Percentiles rank a stretch among this genome's conserved stretches.
Conservation (phyloP, 2,888 invertebrate species). For the Dicyrtoma fusca region DNA sequence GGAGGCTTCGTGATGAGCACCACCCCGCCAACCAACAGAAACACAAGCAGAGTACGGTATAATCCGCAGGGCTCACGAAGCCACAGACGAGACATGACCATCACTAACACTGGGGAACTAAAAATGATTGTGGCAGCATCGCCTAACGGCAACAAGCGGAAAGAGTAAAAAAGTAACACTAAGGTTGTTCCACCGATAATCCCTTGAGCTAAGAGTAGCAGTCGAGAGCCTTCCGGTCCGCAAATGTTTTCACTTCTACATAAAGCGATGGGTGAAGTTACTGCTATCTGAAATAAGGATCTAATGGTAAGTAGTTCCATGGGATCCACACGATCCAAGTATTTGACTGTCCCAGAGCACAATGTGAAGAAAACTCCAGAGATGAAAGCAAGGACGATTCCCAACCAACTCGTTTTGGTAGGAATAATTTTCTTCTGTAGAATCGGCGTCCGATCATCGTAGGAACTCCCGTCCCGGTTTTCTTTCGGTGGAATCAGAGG, state of each 20-base stretch:
- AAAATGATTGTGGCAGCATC: conserved; percentile 64
- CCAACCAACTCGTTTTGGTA: conserved; percentile 57
- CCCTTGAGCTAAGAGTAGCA: conserved; percentile 60
- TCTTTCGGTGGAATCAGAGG: conserved; percentile 39
- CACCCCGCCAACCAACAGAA: conserved; percentile 61
- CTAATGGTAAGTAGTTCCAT: conserved; percentile 62
- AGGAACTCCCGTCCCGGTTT: conserved; percentile 26
- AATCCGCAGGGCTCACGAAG: conserved; percentile 62
- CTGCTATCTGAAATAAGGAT: conserved; percentile 57
- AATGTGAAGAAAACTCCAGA: conserved; percentile 63
- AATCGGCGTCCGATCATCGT: conserved; percentile 48
- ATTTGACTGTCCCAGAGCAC: conserved; percentile 62
- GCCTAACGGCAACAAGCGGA: conserved; percentile 62
- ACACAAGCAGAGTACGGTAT: conserved; percentile 61
- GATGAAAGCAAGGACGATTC: conserved; percentile 61
- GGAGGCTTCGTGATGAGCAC: conserved; percentile 62
- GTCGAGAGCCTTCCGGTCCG: conserved; percentile 60
- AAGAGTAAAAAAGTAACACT: conserved; percentile 62
- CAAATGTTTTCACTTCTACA: conserved; percentile 58
- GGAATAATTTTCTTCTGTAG: conserved; percentile 51
- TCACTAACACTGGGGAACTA: conserved; percentile 62
- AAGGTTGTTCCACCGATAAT: conserved; percentile 62
- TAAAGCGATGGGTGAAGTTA: conserved; percentile 59
- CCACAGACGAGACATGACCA: conserved; percentile 61
- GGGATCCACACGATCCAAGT: conserved; percentile 61